Evolutionary conservation across 2,797 vertebrate genomes (phyloP).

Genomic region (Tadarida brasiliensis): DNA sequence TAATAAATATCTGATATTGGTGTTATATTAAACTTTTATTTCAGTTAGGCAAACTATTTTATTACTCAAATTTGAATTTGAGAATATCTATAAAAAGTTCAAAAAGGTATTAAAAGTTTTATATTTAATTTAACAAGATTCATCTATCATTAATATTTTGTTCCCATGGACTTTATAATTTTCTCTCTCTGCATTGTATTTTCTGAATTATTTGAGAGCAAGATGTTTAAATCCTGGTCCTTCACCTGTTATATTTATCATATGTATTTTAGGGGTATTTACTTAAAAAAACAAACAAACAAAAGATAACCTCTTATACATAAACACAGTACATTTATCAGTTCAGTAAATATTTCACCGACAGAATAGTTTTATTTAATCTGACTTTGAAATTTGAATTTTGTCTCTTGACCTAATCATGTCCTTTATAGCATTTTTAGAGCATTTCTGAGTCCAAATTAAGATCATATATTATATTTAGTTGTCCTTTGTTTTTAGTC

Average conservation of each 20-base stretch:
- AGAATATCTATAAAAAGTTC: background rate
- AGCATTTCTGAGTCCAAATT: background rate
- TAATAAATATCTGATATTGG: background rate
- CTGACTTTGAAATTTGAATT: background rate
- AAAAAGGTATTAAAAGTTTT: background rate
- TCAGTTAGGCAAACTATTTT: background rate
- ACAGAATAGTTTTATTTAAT: conserved; percentile 31
- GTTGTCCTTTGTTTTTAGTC: conserved; percentile 25
- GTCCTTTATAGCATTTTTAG: background rate
- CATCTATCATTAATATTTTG: background rate
- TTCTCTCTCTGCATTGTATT: background rate
- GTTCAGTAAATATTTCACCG: background rate
- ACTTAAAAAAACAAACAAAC: background rate
- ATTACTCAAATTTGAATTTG: background rate
- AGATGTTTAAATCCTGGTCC: background rate
- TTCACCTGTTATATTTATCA: background rate
- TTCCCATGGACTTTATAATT: background rate
- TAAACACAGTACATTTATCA: background rate
- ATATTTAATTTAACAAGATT: background rate
- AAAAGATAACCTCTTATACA: background rate
- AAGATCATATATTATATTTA: background rate
- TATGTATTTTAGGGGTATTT: background rate
- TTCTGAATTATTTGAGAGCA: background rate
- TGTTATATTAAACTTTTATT: background rate
- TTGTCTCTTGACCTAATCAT: conserved; percentile 1